Evolutionary conservation across 1,140 invertebrate genomes (phyloP).

Genomic region (Cydia strobilella): DNA sequence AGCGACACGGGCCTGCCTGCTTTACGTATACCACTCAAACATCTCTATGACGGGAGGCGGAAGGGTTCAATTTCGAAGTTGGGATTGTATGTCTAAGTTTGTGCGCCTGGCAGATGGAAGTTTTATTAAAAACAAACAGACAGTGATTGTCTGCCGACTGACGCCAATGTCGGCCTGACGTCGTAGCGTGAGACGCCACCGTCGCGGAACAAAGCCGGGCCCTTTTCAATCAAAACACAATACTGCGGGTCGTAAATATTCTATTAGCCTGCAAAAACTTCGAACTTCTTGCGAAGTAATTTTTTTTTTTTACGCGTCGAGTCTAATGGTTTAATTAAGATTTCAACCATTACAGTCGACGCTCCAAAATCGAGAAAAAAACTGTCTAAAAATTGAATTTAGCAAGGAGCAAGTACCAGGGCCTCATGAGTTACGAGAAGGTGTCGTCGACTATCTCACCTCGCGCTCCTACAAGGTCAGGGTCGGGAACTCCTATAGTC

Average conservation of each 20-base stretch:
- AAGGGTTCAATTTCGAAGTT: background rate
- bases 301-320: too few relatives aligned
- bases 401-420: too few relatives aligned
- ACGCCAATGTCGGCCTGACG: background rate
- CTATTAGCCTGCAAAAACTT: slow-evolving; percentile 17
- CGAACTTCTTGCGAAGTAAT: background rate
- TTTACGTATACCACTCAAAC: background rate
- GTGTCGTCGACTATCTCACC: too few relatives aligned
- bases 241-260: slow-evolving; percentile 10
- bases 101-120: slow-evolving; percentile 13
- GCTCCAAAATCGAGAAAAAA: too few relatives aligned
- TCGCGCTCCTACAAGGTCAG: too few relatives aligned
- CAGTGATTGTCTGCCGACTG: slow-evolving; percentile 20
- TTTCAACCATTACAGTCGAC: too few relatives aligned
- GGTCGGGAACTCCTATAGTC: too few relatives aligned
- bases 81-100: background rate
- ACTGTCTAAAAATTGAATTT: too few relatives aligned
- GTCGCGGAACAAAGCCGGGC: slow-evolving; percentile 1
- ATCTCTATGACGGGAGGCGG: background rate
- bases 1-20: slow-evolving; percentile 13
- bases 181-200: slow-evolving; percentile 5
- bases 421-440: too few relatives aligned
- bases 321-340: too few relatives aligned
- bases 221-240: slow-evolving; percentile 26
- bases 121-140: slow-evolving; percentile 31